Evolutionary conservation across 2,797 vertebrate species (phyloP).

Genomic region (Hemibagrus guttatus): DNA sequence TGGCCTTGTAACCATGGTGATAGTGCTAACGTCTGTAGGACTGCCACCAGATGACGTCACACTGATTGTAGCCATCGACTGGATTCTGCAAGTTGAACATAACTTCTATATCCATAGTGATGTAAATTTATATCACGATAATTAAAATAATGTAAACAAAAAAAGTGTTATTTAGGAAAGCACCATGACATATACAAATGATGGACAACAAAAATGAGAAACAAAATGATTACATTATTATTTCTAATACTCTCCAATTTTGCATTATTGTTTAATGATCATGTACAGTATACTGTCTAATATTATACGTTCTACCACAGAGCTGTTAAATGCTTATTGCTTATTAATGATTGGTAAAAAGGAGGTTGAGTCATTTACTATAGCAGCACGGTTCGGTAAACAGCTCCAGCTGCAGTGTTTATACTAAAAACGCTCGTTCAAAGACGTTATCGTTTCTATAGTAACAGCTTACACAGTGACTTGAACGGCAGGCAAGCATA

Average conservation of each 20-base stretch:
- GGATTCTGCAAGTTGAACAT: conserved; percentile 81
- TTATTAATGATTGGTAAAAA: neutral
- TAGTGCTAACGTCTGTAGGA: conserved; percentile 88
- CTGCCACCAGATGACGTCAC: conserved; percentile 88
- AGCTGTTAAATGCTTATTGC: neutral
- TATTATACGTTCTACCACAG: neutral
- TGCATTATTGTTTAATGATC: neutral
- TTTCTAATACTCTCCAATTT: neutral
- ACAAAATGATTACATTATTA: neutral
- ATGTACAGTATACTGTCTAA: neutral
- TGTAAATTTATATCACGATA: neutral
- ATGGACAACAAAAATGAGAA: neutral
- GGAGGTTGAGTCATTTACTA: neutral
- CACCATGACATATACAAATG: neutral
- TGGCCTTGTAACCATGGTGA: conserved; percentile 89
- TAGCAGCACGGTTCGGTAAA: neutral
- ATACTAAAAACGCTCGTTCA: neutral
- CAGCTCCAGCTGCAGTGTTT: neutral
- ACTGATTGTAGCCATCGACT: conserved; percentile 86
- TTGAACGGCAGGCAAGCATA: neutral
- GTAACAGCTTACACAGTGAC: too few species aligned
- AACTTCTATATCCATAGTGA: neutral
- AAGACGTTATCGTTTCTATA: neutral
- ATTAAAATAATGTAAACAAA: neutral
- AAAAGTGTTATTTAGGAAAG: neutral